Evolutionary conservation across 1,140 invertebrate genomes (phyloP).

Genomic region (Parasteatoda tepidariorum): DNA sequence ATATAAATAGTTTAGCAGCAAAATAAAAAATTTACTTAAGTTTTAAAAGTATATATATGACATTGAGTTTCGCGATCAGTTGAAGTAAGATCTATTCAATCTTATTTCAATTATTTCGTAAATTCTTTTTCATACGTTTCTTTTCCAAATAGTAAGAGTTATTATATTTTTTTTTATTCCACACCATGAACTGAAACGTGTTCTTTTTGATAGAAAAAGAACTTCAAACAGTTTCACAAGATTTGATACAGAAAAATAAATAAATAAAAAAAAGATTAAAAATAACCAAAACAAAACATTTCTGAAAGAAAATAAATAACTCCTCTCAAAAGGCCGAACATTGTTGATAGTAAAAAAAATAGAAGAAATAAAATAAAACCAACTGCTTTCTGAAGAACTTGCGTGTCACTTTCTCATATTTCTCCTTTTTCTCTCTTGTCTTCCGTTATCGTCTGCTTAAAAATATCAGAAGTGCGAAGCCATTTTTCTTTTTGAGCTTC

Average conservation of each 20-base stretch:
- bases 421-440: not conserved
- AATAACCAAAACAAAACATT: conserved; percentile 3
- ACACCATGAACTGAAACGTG: not conserved
- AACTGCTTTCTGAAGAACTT: not conserved
- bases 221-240: not conserved
- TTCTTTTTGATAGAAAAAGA: not conserved
- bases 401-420: not conserved
- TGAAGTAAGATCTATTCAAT: too few species aligned
- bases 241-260: not conserved
- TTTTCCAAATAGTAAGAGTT: not conserved
- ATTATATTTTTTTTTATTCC: not conserved
- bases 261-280: too few species aligned
- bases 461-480: not conserved
- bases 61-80: too few species aligned
- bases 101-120: too few species aligned
- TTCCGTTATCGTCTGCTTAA: not conserved
- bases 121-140: not conserved
- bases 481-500: conserved; percentile 3
- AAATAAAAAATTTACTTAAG: too few species aligned
- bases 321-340: not conserved
- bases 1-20: too few species aligned
- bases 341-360: not conserved
- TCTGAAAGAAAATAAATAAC: conserved; percentile 14
- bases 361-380: not conserved
- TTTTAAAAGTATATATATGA: too few species aligned